A percentile compares a stretch with the other conserved stretches of the same genome.
Conservation (phyloP, 2,113 vertebrate species). For the Aepyceros melampus region DNA sequence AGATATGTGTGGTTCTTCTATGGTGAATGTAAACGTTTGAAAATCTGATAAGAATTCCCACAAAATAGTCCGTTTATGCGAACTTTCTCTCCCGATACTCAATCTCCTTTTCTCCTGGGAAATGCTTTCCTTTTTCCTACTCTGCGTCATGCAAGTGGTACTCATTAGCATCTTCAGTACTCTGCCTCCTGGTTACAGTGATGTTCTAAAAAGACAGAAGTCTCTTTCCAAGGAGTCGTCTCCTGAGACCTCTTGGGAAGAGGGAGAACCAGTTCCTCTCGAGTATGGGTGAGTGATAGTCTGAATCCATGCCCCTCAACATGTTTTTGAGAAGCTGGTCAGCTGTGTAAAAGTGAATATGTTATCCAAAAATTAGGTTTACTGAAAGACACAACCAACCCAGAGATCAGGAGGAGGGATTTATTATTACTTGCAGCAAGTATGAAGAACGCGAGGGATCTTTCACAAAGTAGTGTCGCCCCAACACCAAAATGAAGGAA, state of each 20-base stretch:
- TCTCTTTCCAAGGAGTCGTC: not conserved
- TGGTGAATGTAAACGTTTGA: not conserved
- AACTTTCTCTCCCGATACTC: not conserved
- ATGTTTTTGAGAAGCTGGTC: not conserved
- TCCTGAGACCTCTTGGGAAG: not conserved
- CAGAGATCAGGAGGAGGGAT: not conserved
- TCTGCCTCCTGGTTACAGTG: not conserved
- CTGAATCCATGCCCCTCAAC: not conserved
- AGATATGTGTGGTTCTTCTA: not conserved
- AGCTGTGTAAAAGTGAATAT: not conserved
- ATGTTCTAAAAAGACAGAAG: not conserved
- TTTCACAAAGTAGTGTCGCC: not conserved
- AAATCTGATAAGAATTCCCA: not conserved
- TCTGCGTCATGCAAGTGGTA: not conserved
- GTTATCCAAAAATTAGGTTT: not conserved
- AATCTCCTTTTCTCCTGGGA: not conserved
- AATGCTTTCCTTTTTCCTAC: not conserved
- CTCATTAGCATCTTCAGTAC: not conserved
- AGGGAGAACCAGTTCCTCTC: not conserved
- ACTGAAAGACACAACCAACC: not conserved
- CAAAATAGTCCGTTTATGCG: not conserved
- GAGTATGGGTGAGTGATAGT: not conserved
- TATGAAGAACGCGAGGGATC: not conserved
- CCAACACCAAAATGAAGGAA: not conserved
- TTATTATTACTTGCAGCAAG: not conserved